Conservation (phyloP, 1,140 invertebrate species). For the Heliconius eleuchia region DNA sequence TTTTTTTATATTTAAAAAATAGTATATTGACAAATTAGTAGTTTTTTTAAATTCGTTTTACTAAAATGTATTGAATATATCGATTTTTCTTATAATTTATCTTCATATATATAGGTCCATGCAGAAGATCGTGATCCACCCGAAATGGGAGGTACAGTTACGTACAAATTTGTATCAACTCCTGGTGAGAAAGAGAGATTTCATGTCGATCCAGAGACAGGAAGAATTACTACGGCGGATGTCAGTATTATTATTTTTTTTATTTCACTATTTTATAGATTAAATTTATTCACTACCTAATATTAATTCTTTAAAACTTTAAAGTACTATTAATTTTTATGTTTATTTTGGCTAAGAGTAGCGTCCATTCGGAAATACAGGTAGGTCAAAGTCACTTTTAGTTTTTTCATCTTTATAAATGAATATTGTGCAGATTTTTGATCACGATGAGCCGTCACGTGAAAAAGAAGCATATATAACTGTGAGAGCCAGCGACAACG, state of each 20-base stretch:
- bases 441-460: constrained; percentile 91
- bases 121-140: constrained; percentile 83
- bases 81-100: background rate
- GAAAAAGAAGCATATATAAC: constrained; percentile 91
- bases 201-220: constrained; percentile 87
- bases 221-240: constrained; percentile 88
- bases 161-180: constrained; percentile 89
- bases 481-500: constrained; percentile 91
- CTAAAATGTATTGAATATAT: background rate
- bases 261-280: background rate
- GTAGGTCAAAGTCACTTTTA: constrained; percentile 27
- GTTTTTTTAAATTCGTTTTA: too few species aligned
- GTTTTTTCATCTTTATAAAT: constrained; percentile 21
- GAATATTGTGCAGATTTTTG: constrained; percentile 83
- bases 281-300: background rate
- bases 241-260: constrained; percentile 67
- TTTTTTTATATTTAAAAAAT: background rate
- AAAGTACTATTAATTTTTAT: background rate
- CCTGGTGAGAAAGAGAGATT: constrained; percentile 89
- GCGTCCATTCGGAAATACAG: constrained; percentile 42
- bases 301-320: background rate
- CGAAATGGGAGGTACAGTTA: constrained; percentile 89
- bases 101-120: constrained; percentile 57
- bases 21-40: too few species aligned
- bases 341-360: constrained; percentile 9